phyloP scores from a whole-genome alignment of 2,797 vertebrate genomes.

The Tolypeutes matacus region DNA sequence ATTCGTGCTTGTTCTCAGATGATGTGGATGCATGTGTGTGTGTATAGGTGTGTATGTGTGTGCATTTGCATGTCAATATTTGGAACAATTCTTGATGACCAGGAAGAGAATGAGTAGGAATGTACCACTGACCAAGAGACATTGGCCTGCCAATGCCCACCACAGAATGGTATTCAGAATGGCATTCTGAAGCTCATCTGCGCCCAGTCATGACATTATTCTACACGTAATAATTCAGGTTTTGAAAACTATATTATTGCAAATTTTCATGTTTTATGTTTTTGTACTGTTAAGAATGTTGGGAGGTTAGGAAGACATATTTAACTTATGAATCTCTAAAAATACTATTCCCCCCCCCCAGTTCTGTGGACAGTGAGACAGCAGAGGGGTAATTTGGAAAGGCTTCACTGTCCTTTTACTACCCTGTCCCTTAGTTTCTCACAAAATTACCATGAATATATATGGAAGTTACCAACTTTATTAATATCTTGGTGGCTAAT shows the following conservation, averaged over 20 bases:
- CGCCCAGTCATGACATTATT: neutral
- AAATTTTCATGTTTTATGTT: neutral
- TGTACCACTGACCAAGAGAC: neutral
- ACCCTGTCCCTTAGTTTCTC: neutral
- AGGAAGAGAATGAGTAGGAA: slow-evolving; percentile 7
- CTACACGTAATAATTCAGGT: neutral
- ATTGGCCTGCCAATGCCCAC: neutral
- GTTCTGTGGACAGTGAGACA: neutral
- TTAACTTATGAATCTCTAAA: neutral
- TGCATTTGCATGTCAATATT: neutral
- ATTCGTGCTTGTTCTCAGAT: neutral
- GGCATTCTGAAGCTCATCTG: neutral
- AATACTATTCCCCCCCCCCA: neutral
- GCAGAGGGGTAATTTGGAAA: neutral
- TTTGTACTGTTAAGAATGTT: neutral
- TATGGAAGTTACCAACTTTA: neutral
- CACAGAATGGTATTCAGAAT: neutral
- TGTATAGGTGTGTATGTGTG: neutral
- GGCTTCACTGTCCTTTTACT: neutral
- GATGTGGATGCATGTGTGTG: neutral
- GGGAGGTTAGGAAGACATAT: neutral
- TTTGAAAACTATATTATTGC: neutral
- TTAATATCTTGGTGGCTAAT: neutral
- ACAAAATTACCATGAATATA: neutral
- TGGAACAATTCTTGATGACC: neutral